Evolutionary conservation across 2,888 invertebrate species (phyloP).

Genomic region (Macaria liturata): DNA sequence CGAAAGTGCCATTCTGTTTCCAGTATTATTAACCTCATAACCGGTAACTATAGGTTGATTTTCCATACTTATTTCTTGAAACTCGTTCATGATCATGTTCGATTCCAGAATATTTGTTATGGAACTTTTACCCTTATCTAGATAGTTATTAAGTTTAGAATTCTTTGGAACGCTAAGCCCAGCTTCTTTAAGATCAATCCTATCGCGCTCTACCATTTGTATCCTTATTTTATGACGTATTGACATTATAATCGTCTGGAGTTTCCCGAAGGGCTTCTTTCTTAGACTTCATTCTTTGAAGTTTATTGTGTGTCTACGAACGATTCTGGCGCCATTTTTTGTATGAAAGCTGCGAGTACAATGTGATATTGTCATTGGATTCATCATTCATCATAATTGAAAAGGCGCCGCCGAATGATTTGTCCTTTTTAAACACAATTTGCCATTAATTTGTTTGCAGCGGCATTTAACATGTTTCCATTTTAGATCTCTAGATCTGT

Average conservation of each 20-base stretch:
- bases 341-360: conserved; percentile 16
- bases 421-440: conserved; percentile 25
- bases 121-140: conserved; percentile 28
- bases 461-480: too few species aligned
- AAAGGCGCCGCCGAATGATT: conserved; percentile 29
- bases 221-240: conserved; percentile 14
- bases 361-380: conserved; percentile 28
- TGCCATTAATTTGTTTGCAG: conserved; percentile 18
- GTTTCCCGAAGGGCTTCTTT: conserved; percentile 30
- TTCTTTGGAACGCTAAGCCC: conserved; percentile 18
- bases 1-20: conserved; percentile 48
- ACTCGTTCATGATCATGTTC: conserved; percentile 39
- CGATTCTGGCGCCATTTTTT: conserved; percentile 47
- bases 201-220: conserved; percentile 21
- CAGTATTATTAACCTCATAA: conserved; percentile 56
- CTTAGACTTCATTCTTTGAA: conserved; percentile 38
- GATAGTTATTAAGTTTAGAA: conserved; percentile 15
- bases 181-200: conserved; percentile 24
- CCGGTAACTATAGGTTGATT: conserved; percentile 51
- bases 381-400: conserved; percentile 25
- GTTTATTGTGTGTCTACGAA: conserved; percentile 45
- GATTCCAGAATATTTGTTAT: conserved; percentile 1
- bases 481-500: too few species aligned
- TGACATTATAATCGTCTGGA: conserved; percentile 25
- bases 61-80: conserved; percentile 43